Evolutionary conservation across 1,140 invertebrate genomes (phyloP).

Genomic region (Ylistrum balloti): DNA sequence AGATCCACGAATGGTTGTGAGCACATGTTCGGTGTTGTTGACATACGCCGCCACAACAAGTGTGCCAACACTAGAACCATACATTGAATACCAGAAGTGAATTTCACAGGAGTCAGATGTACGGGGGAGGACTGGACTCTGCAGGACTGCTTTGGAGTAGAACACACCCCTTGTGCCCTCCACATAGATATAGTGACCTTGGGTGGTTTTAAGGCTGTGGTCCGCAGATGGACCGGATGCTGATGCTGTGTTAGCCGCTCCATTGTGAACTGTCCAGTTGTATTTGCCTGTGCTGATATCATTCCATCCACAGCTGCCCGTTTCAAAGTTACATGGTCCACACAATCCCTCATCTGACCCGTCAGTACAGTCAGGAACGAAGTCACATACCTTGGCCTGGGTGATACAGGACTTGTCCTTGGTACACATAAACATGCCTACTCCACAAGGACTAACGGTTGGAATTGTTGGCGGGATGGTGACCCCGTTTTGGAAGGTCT

Average conservation of each 20-base stretch:
- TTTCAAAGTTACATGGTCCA: conserved; percentile 80
- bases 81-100: conserved; percentile 90
- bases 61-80: conserved; percentile 82
- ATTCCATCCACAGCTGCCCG: conserved; percentile 76
- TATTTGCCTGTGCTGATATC: conserved; percentile 78
- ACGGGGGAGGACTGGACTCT: conserved; percentile 74
- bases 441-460: conserved; percentile 68
- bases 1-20: conserved; percentile 56
- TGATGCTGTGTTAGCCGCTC: conserved; percentile 58
- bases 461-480: conserved; percentile 69
- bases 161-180: conserved; percentile 74
- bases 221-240: conserved; percentile 65
- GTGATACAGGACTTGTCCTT: conserved; percentile 69
- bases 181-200: conserved; percentile 76
- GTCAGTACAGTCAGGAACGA: conserved; percentile 74
- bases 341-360: conserved; percentile 78
- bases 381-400: conserved; percentile 71
- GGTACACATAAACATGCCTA: conserved; percentile 69
- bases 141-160: conserved; percentile 69
- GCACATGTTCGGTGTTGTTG: conserved; percentile 61
- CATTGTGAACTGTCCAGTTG: conserved; percentile 71
- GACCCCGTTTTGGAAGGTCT: conserved; percentile 66
- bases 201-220: conserved; percentile 64
- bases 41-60: conserved; percentile 64
- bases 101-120: conserved; percentile 73